Percentiles rank a stretch among this genome's conserved stretches.
Conservation (phyloP, 2,113 vertebrate species). For the Albula goreensis region DNA sequence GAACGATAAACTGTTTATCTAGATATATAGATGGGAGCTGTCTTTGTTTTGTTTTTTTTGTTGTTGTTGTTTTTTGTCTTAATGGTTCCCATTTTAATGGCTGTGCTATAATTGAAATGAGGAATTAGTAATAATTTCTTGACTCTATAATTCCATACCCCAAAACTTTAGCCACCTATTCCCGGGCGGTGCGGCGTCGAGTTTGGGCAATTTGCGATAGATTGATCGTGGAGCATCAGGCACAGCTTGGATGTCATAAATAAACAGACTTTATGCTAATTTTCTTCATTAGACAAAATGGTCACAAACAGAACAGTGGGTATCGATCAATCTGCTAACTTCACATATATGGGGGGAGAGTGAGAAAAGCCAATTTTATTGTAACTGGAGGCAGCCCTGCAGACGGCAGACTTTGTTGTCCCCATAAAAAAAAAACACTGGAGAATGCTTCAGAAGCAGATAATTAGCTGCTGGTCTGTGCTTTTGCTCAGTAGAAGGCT, state of each 20-base stretch:
- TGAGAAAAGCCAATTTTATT: conserved; percentile 43
- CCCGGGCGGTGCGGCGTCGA: conserved; percentile 10
- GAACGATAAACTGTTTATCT: not conserved
- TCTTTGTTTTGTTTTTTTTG: no score
- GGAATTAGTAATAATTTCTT: conserved; percentile 29
- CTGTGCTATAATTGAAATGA: not conserved
- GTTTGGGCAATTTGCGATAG: conserved; percentile 42
- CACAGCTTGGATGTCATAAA: conserved; percentile 60
- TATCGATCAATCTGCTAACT: conserved; percentile 60
- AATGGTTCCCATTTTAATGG: conserved; percentile 30
- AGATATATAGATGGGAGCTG: no score
- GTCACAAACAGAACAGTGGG: conserved; percentile 54
- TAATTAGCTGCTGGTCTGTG: conserved; percentile 55
- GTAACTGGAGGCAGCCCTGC: conserved; percentile 38
- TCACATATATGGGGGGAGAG: conserved; percentile 44
- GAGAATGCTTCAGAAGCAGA: conserved; percentile 39
- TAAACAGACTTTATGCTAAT: conserved; percentile 68
- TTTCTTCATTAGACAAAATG: conserved; percentile 61
- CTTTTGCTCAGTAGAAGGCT: conserved; percentile 32
- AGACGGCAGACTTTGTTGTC: conserved; percentile 34
- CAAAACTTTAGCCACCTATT: conserved; percentile 37
- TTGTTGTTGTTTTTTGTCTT: not conserved
- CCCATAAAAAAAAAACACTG: conserved; percentile 31
- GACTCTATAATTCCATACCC: conserved; percentile 26
- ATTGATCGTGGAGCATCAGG: conserved; percentile 50